Conservation (phyloP, 2,888 invertebrate species). For the Tinea trinotella region DNA sequence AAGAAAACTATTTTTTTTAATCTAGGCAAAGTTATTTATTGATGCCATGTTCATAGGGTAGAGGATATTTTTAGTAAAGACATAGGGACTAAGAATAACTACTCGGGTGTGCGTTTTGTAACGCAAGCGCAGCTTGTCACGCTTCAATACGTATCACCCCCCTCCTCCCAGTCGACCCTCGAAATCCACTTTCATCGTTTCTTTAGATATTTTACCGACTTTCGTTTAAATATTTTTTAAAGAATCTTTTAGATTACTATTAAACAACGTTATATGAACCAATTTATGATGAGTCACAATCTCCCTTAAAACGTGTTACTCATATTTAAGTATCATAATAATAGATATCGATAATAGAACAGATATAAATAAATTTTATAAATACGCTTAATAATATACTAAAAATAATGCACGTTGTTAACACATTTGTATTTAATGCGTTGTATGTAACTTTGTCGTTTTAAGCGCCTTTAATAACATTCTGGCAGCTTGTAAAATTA, state of each 20-base stretch:
- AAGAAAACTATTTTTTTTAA: too few species aligned
- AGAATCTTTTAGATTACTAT: too few species aligned
- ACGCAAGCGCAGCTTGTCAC: constrained; percentile 31
- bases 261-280: too few species aligned
- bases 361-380: neutral
- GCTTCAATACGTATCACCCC: constrained; percentile 25
- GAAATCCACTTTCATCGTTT: neutral
- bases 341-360: neutral
- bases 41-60: constrained; percentile 13
- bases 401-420: neutral
- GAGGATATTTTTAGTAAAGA: constrained; percentile 12
- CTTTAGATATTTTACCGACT: neutral
- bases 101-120: constrained; percentile 14
- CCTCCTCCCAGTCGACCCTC: constrained; percentile 18
- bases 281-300: too few species aligned
- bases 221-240: too few species aligned
- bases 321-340: neutral
- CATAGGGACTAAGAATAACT: constrained; percentile 20
- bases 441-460: neutral
- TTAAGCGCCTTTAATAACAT: neutral
- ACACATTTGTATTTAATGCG: neutral
- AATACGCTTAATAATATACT: neutral
- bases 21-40: too few species aligned
- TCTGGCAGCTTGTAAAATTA: constrained; percentile 3
- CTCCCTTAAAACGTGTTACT: too few species aligned